Conservation (phyloP, 2,888 invertebrate species). For the Ethmia dodecea region DNA sequence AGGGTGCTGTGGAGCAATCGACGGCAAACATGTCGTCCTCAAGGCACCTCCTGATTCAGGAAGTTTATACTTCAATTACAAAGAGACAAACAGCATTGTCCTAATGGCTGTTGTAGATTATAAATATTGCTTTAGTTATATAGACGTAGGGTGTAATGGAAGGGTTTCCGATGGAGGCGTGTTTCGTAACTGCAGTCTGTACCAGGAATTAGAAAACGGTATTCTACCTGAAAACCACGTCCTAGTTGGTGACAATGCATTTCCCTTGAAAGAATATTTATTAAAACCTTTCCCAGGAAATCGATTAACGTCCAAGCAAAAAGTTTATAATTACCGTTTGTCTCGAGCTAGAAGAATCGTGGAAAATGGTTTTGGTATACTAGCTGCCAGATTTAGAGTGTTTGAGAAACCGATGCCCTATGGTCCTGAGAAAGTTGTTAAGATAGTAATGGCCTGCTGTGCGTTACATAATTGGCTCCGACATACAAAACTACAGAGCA, state of each 20-base stretch:
- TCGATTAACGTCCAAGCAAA: neutral
- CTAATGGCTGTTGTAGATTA: conserved; percentile 10
- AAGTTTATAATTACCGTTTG: neutral
- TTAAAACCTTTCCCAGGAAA: neutral
- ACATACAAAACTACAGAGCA: too few relatives aligned
- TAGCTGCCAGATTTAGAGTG: neutral
- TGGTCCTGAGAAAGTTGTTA: neutral
- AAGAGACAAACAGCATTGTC: conserved; percentile 5
- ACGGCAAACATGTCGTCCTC: conserved; percentile 11
- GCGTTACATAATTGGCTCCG: neutral
- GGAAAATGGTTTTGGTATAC: neutral
- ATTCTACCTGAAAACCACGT: neutral
- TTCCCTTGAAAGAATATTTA: neutral
- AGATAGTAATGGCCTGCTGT: neutral
- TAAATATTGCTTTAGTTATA: conserved; percentile 6
- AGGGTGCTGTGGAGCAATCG: conserved; percentile 8
- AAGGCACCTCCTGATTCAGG: conserved; percentile 6
- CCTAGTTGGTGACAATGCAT: neutral
- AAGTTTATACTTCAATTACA: conserved; percentile 11
- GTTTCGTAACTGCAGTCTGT: neutral
- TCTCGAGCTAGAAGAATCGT: neutral
- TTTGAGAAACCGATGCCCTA: neutral
- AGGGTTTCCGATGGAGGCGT: neutral
- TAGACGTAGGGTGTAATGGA: conserved; percentile 3
- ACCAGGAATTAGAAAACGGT: neutral